phyloP scores from a whole-genome alignment of 2,888 invertebrate species.

The Heliconius sara region DNA sequence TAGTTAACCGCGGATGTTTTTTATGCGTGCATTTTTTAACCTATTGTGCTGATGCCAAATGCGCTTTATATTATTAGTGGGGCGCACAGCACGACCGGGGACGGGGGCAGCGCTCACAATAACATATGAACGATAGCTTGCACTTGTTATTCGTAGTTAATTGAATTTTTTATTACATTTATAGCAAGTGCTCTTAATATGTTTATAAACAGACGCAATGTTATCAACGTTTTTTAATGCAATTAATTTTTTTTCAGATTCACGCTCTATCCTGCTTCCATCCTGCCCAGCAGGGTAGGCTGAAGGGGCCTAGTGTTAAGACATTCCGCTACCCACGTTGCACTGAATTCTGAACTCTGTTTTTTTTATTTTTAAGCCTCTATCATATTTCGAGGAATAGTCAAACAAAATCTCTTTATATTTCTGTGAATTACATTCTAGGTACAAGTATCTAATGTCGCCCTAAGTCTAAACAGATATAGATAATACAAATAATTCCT shows the following conservation, averaged over 20 bases:
- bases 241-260: not conserved
- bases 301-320: too few relatives aligned
- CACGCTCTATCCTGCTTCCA: too few relatives aligned
- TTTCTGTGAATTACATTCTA: not conserved
- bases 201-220: constrained; percentile 40
- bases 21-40: constrained; percentile 78
- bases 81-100: constrained; percentile 54
- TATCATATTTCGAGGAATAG: not conserved
- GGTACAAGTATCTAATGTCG: not conserved
- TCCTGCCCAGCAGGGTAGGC: too few relatives aligned
- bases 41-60: constrained; percentile 78
- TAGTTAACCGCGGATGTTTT: constrained; percentile 83
- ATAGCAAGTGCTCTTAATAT: constrained; percentile 61
- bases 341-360: too few relatives aligned
- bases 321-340: too few relatives aligned
- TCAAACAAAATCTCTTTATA: too few relatives aligned
- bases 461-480: not conserved
- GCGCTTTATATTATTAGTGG: constrained; percentile 72
- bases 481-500: not conserved
- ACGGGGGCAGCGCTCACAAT: constrained; percentile 49
- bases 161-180: constrained; percentile 67
- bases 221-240: not conserved
- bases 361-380: not conserved
- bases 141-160: constrained; percentile 79
- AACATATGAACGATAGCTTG: constrained; percentile 72